Evolutionary conservation across 1,140 invertebrate species (phyloP), one percentile per base, ranked within the genome.

Genomic region (Lordiphosa clarofinis): DNA sequence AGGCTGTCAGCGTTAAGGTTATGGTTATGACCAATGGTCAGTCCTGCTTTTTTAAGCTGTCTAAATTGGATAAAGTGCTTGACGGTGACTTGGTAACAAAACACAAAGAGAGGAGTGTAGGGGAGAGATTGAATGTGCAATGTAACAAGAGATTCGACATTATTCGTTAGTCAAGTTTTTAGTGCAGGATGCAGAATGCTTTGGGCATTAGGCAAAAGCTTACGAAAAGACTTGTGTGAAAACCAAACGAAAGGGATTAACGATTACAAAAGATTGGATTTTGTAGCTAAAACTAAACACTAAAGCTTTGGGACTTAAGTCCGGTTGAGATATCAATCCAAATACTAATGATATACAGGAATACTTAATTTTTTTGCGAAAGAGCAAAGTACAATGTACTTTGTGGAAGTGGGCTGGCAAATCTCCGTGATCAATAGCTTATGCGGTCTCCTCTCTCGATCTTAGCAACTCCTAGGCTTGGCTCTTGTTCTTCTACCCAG

Each of bases 51-150:
- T 65, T 68, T 82, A 82, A 82, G 78, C 78, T 65, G 40, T 66
- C 78, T 86, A 82, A 82, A 82, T 82, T 82, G 78, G 78, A 82
- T 82, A 84, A 84, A 82, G 73, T 73, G 44, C 73, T 82, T 56
- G 49, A 35, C 47, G 66, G 57, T 76, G 67, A 68, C 76, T 81
- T 81, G 76, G 76, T 62, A 84, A 76, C 76, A 68, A 42, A 24
- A 24, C 4, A 24, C 21, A 24, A 6, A 5, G 21, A 24, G 19
- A 13, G 9, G 10, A 28, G 21, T 21, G 38, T 28, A 67, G 31
- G 40, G 47, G 56, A 13, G 21, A 24, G 21, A 52, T 33, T 6
- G 50, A 40, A 24, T 56, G 21, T 15, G 19, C 13, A 7, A 37
- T 49, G 46, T 54, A 47, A 68, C 49, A 43, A 54, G 50, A n/a